A percentile compares a stretch with the other conserved stretches of the same genome.
Conservation (phyloP, 1,140 invertebrate species). For the Andricus grossulariae region DNA sequence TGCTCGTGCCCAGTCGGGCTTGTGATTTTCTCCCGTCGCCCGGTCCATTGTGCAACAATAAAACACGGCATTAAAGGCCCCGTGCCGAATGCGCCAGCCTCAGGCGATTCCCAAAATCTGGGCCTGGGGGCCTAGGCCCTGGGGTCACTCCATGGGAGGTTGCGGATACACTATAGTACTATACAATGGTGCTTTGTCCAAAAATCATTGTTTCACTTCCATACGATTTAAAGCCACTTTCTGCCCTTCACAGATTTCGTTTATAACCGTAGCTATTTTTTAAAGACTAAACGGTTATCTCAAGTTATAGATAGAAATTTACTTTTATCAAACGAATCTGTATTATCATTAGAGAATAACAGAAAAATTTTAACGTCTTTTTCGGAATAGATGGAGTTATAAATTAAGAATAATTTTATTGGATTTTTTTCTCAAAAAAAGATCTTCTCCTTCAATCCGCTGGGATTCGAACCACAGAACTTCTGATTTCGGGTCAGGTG, state of each 20-base stretch:
- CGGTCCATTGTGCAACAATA: conserved; percentile 28
- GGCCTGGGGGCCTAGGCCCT: conserved; percentile 46
- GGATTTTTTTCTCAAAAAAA: too few species aligned
- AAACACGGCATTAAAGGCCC: conserved; percentile 1
- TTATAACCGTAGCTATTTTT: neutral
- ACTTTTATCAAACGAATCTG: too few species aligned
- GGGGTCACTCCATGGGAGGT: conserved; percentile 28
- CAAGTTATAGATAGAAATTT: too few species aligned
- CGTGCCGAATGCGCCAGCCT: neutral
- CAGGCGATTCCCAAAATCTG: neutral
- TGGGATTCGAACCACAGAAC: too few species aligned
- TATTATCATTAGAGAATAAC: too few species aligned
- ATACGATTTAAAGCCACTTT: neutral
- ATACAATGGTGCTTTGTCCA: too few species aligned
- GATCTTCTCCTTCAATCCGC: too few species aligned
- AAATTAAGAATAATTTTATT: too few species aligned
- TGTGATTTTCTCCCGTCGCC: conserved; percentile 53
- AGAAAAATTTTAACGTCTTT: too few species aligned
- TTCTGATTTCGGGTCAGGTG: too few species aligned
- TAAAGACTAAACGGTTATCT: neutral
- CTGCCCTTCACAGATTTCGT: neutral
- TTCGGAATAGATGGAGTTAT: too few species aligned
- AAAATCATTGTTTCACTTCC: conserved; percentile 10
- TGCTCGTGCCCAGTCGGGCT: conserved; percentile 55
- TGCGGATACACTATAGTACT: neutral